A percentile compares a stretch with the other conserved stretches of the same genome.
phyloP scores from a whole-genome alignment of 2,113 vertebrate genomes.

The Serinus canaria region DNA sequence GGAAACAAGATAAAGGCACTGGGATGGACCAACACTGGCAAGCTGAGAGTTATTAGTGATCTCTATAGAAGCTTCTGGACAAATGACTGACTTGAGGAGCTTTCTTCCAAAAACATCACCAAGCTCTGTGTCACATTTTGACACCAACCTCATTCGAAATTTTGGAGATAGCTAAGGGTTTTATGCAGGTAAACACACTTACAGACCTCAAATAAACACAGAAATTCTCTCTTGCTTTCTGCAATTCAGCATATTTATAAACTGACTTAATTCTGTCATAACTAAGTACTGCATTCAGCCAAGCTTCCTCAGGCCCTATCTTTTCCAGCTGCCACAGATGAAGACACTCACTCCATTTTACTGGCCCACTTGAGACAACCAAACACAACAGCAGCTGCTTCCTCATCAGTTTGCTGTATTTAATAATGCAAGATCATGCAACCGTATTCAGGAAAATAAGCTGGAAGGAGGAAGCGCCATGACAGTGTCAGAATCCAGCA shows the following conservation, averaged over 20 bases:
- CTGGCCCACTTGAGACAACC: neutral
- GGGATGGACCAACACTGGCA: neutral
- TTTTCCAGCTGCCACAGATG: neutral
- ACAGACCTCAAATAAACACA: neutral
- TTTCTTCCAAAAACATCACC: neutral
- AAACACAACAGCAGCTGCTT: neutral
- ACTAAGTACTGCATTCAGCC: neutral
- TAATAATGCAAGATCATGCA: neutral
- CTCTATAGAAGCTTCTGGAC: neutral
- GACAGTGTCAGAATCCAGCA: constrained; percentile 44
- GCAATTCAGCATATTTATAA: neutral
- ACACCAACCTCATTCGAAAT: neutral
- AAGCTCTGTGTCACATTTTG: neutral
- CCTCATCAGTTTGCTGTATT: neutral
- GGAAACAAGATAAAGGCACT: neutral
- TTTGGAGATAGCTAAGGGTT: neutral
- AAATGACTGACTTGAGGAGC: neutral
- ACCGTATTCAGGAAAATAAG: neutral
- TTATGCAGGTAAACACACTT: neutral
- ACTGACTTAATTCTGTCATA: neutral
- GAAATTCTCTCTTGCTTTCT: neutral
- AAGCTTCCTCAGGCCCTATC: neutral
- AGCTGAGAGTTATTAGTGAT: neutral
- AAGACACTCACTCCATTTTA: neutral
- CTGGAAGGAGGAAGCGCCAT: neutral